These are phyloP conservation scores for Spea multiplicata DNA, from an alignment of 2,113 vertebrate genomes.

Conservation along the genomic window DNA sequence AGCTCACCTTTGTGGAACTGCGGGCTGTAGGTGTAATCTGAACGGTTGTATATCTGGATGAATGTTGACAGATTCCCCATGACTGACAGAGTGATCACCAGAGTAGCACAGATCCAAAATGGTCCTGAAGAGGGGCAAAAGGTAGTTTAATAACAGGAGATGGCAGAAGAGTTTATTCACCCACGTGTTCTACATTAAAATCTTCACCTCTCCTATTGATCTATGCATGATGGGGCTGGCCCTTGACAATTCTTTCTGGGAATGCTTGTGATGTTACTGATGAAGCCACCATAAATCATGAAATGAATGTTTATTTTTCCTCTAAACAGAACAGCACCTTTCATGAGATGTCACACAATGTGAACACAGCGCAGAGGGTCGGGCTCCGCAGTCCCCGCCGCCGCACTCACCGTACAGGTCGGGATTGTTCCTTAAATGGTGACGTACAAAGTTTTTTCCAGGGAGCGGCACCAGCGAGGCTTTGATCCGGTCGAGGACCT, in stretches of 20 bases:
- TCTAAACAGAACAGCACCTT: too few species aligned
- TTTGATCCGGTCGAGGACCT: slow-evolving; percentile 82
- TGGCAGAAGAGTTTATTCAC: too few species aligned
- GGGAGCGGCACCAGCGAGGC: slow-evolving; percentile 77
- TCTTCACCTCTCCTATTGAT: too few species aligned
- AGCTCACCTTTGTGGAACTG: slow-evolving; percentile 81
- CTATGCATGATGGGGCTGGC: too few species aligned
- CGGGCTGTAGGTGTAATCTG: slow-evolving; percentile 72
- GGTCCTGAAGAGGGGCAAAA: slow-evolving; percentile 65
- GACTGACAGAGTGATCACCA: slow-evolving; percentile 76
- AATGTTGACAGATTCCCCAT: slow-evolving; percentile 77
- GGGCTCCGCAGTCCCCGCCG: too few species aligned
- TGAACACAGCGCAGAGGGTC: too few species aligned
- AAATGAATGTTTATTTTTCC: too few species aligned
- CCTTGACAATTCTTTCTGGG: too few species aligned
- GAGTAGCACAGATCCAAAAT: slow-evolving; percentile 85
- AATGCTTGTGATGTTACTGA: too few species aligned
- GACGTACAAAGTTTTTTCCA: slow-evolving; percentile 75
- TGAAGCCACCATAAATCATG: too few species aligned
- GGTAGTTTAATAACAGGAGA: not conserved
- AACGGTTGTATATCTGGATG: slow-evolving; percentile 58
- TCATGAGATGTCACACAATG: too few species aligned
- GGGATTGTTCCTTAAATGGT: slow-evolving; percentile 71
- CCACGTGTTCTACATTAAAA: too few species aligned
- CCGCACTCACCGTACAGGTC: slow-evolving; percentile 77